Evolutionary conservation across 2,888 invertebrate species (phyloP).

Genomic region (Drosophila birchii): DNA sequence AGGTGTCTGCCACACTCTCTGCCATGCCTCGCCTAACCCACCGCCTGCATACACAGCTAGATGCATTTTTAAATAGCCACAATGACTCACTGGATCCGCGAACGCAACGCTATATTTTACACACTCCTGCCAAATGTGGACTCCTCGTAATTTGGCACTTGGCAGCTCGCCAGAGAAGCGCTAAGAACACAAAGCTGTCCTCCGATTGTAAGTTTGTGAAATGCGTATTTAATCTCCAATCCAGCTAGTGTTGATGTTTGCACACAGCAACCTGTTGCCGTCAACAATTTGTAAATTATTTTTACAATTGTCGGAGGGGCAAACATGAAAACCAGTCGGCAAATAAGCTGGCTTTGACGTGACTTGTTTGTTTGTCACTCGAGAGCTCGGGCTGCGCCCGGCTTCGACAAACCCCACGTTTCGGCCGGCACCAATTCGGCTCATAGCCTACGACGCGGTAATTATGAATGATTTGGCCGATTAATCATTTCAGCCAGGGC

Average conservation of each 20-base stretch:
- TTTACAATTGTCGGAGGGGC: constrained; percentile 40
- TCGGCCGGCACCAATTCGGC: constrained; percentile 14
- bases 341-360: constrained; percentile 38
- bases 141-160: constrained; percentile 60
- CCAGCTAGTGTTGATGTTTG: constrained; percentile 47
- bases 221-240: constrained; percentile 62
- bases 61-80: constrained; percentile 37
- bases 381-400: constrained; percentile 9
- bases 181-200: constrained; percentile 12
- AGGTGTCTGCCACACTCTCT: constrained; percentile 9
- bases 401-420: constrained; percentile 27
- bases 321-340: constrained; percentile 35
- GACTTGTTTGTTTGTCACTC: constrained; percentile 43
- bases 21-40: constrained; percentile 20
- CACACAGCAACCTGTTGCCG: constrained; percentile 55
- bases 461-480: constrained; percentile 63
- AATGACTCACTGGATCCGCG: constrained; percentile 38
- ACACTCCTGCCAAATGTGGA: constrained; percentile 55
- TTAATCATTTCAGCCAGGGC: constrained; percentile 65
- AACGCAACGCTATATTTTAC: constrained; percentile 36
- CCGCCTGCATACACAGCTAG: constrained; percentile 16
- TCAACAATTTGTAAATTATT: constrained; percentile 41
- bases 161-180: constrained; percentile 45
- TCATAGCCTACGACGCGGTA: constrained; percentile 32
- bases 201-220: constrained; percentile 50